Conservation (phyloP, 2,888 invertebrate species). For the Disparrhopalites patrizii region DNA sequence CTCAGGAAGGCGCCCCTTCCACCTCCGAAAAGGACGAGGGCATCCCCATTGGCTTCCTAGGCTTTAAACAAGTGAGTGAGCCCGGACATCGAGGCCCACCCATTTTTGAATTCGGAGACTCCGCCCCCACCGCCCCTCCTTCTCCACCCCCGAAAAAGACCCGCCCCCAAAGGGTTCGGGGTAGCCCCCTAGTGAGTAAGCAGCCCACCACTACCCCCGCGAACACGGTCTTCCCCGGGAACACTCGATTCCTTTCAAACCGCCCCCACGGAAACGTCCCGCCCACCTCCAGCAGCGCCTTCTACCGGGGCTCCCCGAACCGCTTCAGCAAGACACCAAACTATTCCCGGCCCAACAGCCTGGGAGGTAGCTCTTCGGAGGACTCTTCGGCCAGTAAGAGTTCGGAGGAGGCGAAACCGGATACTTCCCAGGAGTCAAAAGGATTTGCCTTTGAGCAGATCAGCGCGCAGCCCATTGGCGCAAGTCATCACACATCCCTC, state of each 20-base stretch:
- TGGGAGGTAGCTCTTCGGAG: too few relatives aligned
- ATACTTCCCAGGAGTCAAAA: background rate
- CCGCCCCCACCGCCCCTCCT: background rate
- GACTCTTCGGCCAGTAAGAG: background rate
- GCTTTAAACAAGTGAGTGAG: conserved; percentile 9
- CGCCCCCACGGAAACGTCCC: conserved; percentile 7
- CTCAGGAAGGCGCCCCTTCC: background rate
- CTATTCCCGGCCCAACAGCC: too few relatives aligned
- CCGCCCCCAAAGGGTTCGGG: background rate
- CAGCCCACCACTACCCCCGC: background rate
- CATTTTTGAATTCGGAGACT: conserved; percentile 16
- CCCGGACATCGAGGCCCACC: conserved; percentile 16
- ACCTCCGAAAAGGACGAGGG: background rate
- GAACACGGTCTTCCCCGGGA: background rate
- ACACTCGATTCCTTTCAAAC: conserved; percentile 6
- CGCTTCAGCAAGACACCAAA: background rate
- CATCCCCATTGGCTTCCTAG: conserved; percentile 4
- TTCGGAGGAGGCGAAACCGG: background rate
- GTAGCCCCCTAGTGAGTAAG: too few relatives aligned
- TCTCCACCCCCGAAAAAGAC: background rate
- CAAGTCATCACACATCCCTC: background rate
- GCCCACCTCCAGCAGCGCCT: background rate
- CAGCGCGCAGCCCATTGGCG: conserved; percentile 15
- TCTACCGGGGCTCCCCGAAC: background rate
- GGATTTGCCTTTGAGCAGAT: conserved; percentile 16